Evolutionary conservation across 2,888 invertebrate genomes (phyloP), one percentile per base, ranked within the genome.

Genomic region (Gisinianus flammeolus): DNA sequence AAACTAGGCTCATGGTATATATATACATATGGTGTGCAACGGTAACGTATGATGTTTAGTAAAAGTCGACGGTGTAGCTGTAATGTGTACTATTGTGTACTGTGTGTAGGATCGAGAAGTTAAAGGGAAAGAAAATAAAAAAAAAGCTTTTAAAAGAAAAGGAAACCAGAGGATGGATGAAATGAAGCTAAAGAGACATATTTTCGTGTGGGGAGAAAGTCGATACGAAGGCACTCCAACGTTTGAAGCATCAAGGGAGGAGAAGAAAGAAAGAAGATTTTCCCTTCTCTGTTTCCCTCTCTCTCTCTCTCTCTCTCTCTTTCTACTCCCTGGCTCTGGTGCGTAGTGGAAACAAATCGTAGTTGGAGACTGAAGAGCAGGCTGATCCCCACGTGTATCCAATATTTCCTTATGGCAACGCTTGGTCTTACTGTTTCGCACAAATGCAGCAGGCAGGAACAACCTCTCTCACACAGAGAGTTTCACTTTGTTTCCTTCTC

Each of bases 171-270:
- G 56, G 56, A 30, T 71, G 71, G 24, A 30, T 71, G 71, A 54
- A 71, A 54, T 71, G 71, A 71, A 71, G 71, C 54, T 22, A 19
- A 24, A 69, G 56, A 71, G 30, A 30, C 28, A 71, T 26, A 22
- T 71, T n/a, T 54, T 71, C 56, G 56, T 56, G 28, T 54, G 56
- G 56, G 56, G 71, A 54, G 28, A 71, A 71, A 71, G 71, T 71
- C 71, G 71, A 71, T 71, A 71, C 44, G 35, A 44, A 67, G 69
- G 52, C 44, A 69, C 44, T 68, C 31, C 30, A 30, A 30, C 22
- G 3, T 67, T 22, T 54, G 30, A 71, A 71, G 71, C 54, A 44
- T 71, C 71, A 71, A 24, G 33, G 10, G n/a, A 66, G 30, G 16
- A 30, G 30, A 66, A 58, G 2, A 22, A 44, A 44, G 44, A n/a